A percentile compares a stretch with the other conserved stretches of the same genome.
These are phyloP conservation scores for Muscicapa adusta DNA, from an alignment of 2,113 vertebrate species.

Conservation along the genomic window DNA sequence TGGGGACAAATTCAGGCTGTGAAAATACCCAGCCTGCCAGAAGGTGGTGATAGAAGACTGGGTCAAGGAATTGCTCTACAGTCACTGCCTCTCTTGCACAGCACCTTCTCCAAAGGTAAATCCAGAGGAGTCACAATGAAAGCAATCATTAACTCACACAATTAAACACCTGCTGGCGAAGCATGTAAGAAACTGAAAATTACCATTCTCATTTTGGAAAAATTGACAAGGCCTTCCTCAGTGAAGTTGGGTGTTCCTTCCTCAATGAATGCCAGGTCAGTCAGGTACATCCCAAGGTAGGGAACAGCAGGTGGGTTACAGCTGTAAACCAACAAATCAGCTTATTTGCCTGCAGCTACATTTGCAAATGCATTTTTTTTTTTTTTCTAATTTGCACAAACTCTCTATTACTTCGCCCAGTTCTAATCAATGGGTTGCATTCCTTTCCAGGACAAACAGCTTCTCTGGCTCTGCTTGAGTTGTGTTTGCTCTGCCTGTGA, in stretches of 20 bases:
- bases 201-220: constrained; percentile 99
- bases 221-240: constrained; percentile 97
- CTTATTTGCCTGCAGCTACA: not conserved
- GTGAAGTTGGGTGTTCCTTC: constrained; percentile 98
- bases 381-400: not conserved
- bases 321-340: constrained; percentile 66
- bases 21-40: not conserved
- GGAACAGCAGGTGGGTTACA: constrained; percentile 97
- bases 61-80: not conserved
- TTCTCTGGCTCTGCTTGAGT: not conserved
- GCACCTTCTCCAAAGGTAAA: not conserved
- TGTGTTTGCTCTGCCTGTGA: not conserved
- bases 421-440: not conserved
- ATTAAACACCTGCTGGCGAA: not conserved
- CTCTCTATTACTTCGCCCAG: not conserved
- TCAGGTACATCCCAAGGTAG: constrained; percentile 98
- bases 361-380: not conserved
- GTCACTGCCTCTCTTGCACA: not conserved
- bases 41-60: constrained; percentile 4
- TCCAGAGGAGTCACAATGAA: not conserved
- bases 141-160: not conserved
- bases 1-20: not conserved
- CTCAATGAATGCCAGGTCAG: constrained; percentile 96
- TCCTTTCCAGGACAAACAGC: not conserved
- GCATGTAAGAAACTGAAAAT: not conserved